Percentiles rank a stretch among this genome's conserved stretches.
phyloP scores from a whole-genome alignment of 1,140 invertebrate species.

The Ridgeia piscesae region DNA sequence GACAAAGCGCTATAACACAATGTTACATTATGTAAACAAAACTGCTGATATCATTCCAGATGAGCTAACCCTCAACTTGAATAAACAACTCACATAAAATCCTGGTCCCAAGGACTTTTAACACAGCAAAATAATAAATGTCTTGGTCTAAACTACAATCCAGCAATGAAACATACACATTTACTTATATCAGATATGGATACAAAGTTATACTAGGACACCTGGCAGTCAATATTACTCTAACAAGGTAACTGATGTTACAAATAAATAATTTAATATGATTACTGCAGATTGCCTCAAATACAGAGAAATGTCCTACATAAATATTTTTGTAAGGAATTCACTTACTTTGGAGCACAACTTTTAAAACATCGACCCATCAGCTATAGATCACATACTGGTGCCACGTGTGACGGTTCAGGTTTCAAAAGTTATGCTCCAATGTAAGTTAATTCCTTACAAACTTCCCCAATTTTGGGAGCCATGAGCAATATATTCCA shows the following conservation, averaged over 20 bases:
- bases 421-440: no score
- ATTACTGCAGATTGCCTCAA: neutral
- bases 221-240: neutral
- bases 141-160: neutral
- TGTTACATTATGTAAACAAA: neutral
- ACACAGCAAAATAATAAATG: neutral
- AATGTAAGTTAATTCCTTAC: no score
- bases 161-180: neutral
- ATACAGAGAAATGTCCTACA: neutral
- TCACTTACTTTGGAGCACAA: no score
- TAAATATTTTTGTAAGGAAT: neutral
- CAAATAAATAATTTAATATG: neutral
- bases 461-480: no score
- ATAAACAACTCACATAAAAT: neutral
- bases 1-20: neutral
- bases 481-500: no score
- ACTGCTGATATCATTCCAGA: neutral
- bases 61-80: neutral
- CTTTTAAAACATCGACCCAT: no score
- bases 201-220: neutral
- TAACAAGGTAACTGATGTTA: no score
- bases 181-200: neutral
- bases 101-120: neutral
- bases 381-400: no score
- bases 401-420: no score